Percentiles rank a stretch among this genome's conserved stretches.
Conservation (phyloP, 2,797 vertebrate species). For the Scleropages formosus region DNA sequence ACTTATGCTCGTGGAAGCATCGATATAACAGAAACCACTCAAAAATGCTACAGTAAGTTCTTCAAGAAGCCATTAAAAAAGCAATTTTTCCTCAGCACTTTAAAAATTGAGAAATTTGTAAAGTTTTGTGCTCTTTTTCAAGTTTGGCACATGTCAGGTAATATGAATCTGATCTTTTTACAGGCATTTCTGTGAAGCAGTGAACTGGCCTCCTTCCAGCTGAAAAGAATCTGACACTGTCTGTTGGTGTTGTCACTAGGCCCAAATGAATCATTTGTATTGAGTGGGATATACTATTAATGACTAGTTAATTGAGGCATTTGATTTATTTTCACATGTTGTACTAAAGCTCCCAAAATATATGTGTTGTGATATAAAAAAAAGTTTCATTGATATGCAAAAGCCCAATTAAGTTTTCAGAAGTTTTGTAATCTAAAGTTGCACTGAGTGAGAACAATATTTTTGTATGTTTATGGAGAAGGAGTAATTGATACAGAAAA, state of each 20-base stretch:
- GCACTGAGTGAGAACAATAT: too few relatives aligned
- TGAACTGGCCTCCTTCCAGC: conserved; percentile 1
- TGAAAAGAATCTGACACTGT: background rate
- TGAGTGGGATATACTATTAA: conserved; percentile 20
- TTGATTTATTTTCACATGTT: conserved; percentile 22
- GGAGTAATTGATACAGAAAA: too few relatives aligned
- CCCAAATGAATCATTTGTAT: conserved; percentile 11
- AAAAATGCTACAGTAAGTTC: conserved; percentile 14
- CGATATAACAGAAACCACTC: background rate
- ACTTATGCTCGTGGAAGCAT: background rate
- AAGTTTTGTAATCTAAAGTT: background rate
- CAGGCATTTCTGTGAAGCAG: conserved; percentile 19
- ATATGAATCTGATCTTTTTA: conserved; percentile 11
- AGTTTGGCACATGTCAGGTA: conserved; percentile 20
- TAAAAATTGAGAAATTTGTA: too few relatives aligned
- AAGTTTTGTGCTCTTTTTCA: too few relatives aligned
- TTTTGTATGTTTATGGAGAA: too few relatives aligned
- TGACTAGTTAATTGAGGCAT: conserved; percentile 24
- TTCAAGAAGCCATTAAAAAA: too few relatives aligned
- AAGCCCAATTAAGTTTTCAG: conserved; percentile 10
- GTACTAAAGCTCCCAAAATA: conserved; percentile 3
- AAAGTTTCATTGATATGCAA: background rate
- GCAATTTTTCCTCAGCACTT: too few relatives aligned
- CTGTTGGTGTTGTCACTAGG: background rate
- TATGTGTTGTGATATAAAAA: too few relatives aligned